Evolutionary conservation across 2,797 vertebrate genomes (phyloP).

Genomic region (Phrynocephalus guinanensis): DNA sequence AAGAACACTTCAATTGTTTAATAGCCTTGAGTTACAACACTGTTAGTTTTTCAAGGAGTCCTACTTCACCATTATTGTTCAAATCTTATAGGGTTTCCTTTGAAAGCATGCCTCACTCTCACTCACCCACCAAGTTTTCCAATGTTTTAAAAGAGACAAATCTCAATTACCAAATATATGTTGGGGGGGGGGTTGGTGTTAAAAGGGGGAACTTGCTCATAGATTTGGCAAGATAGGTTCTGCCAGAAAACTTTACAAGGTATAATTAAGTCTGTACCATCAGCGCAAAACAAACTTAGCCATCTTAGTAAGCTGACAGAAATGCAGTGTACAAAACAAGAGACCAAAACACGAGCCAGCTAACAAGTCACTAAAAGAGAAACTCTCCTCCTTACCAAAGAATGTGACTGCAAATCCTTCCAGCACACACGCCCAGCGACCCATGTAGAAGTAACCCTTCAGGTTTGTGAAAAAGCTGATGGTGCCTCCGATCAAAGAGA

Average conservation of each 20-base stretch:
- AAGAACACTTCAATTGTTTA: conserved; percentile 14
- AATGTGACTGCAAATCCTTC: conserved; percentile 94
- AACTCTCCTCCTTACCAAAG: conserved; percentile 85
- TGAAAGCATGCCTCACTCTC: background rate
- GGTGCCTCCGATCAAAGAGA: conserved; percentile 86
- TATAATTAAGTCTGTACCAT: background rate
- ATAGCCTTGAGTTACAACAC: conserved; percentile 11
- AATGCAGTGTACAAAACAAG: background rate
- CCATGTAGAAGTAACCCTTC: conserved; percentile 90
- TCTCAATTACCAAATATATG: background rate
- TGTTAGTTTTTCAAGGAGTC: background rate
- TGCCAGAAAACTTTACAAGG: background rate
- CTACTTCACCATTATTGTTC: background rate
- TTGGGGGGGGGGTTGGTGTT: too few species aligned
- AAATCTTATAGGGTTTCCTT: background rate
- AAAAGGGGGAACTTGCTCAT: background rate
- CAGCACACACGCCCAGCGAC: conserved; percentile 88
- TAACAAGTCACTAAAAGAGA: background rate
- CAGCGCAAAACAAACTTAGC: background rate
- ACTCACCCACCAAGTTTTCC: background rate
- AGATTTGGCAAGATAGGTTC: background rate
- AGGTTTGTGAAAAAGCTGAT: conserved; percentile 90
- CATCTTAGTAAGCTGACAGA: background rate
- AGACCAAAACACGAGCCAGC: background rate
- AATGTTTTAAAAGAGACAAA: background rate